These are phyloP conservation scores for Myotis vivesi DNA, from an alignment of 2,797 vertebrate species.

Conservation along the genomic window DNA sequence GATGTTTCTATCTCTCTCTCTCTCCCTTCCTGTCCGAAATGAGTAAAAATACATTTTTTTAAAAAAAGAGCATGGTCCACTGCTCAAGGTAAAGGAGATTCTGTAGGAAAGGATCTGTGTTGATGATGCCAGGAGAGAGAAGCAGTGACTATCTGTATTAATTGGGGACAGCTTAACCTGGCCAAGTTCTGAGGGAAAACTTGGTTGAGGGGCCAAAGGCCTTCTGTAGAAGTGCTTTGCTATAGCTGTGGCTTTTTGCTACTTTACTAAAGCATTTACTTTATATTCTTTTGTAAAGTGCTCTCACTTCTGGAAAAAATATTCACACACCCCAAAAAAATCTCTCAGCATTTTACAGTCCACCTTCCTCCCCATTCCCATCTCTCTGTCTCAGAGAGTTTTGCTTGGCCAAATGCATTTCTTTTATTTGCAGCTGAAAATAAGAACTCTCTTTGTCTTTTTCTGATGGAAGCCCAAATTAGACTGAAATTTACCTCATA, in stretches of 20 bases:
- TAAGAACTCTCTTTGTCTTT: neutral
- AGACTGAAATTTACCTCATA: slow-evolving; percentile 33
- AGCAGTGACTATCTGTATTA: neutral
- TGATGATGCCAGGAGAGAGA: neutral
- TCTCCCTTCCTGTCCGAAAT: too few species aligned
- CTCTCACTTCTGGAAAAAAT: neutral
- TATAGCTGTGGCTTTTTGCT: neutral
- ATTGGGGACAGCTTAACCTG: neutral
- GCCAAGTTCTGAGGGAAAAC: neutral
- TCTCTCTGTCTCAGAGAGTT: neutral
- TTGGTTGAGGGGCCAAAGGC: neutral
- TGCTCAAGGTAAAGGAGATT: neutral
- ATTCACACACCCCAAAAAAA: neutral
- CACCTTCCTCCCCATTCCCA: neutral
- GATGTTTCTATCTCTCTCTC: too few species aligned
- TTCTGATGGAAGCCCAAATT: slow-evolving; percentile 2
- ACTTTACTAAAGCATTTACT: neutral
- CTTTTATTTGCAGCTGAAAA: slow-evolving; percentile 32
- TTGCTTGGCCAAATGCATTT: slow-evolving; percentile 21
- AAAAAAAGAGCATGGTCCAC: neutral
- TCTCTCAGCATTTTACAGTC: neutral
- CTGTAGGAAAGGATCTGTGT: neutral
- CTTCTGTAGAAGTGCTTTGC: neutral
- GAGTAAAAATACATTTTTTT: too few species aligned
- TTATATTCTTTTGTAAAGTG: slow-evolving; percentile 1